Percentiles rank a stretch among this genome's conserved stretches.
phyloP scores from a whole-genome alignment of 2,113 vertebrate genomes.

The Melanotaenia duboulayi region DNA sequence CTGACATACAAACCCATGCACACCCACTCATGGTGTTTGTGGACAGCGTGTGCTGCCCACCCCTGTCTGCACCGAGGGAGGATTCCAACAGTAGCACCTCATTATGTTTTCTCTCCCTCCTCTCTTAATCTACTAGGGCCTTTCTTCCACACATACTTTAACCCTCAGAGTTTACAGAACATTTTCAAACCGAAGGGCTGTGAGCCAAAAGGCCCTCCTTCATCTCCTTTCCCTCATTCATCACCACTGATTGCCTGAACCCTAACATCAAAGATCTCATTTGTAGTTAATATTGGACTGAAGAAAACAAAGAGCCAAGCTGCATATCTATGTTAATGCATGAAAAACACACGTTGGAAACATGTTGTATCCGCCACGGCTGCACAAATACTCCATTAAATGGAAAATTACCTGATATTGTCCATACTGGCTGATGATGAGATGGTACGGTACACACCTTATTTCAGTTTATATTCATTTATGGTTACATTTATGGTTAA shows the following conservation, averaged over 20 bases:
- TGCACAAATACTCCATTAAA: not conserved
- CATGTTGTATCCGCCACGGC: not conserved
- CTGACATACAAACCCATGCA: constrained; percentile 2
- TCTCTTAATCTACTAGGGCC: constrained; percentile 39
- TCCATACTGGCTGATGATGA: not conserved
- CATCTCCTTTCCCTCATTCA: constrained; percentile 42
- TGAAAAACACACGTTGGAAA: not conserved
- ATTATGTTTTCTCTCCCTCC: constrained; percentile 29
- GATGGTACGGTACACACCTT: not conserved
- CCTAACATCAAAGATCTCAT: constrained; percentile 33
- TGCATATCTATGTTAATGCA: constrained; percentile 8
- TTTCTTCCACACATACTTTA: constrained; percentile 1
- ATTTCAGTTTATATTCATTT: no score
- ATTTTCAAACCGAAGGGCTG: constrained; percentile 20
- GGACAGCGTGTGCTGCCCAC: constrained; percentile 49
- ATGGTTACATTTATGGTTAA: no score
- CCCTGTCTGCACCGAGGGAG: not conserved
- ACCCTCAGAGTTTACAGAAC: constrained; percentile 18
- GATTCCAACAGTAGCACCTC: constrained; percentile 10
- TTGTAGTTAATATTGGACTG: constrained; percentile 5
- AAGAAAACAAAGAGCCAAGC: not conserved
- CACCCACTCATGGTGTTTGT: constrained; percentile 29
- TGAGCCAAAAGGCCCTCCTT: constrained; percentile 19
- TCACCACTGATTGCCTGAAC: constrained; percentile 47
- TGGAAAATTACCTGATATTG: not conserved